These are phyloP conservation scores for Gobiocypris rarus DNA, from an alignment of 2,113 vertebrate genomes.

Conservation along the genomic window DNA sequence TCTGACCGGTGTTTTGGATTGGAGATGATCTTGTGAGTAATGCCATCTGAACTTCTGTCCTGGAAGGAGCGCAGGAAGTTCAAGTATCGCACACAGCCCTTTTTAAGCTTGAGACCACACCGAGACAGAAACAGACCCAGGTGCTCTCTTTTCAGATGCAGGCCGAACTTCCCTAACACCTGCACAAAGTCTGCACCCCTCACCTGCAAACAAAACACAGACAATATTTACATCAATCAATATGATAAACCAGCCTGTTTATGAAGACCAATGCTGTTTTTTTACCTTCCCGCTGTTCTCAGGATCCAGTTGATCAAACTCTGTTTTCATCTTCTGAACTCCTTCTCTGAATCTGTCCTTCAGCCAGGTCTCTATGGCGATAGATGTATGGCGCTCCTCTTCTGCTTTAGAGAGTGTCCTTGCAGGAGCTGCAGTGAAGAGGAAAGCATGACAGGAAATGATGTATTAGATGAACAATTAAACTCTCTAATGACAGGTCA, in stretches of 20 bases:
- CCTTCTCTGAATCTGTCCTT: conserved; percentile 67
- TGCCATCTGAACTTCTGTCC: conserved; percentile 52
- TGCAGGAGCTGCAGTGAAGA: conserved; percentile 24
- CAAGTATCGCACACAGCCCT: conserved; percentile 54
- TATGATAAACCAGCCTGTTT: not conserved
- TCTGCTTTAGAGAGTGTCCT: conserved; percentile 55
- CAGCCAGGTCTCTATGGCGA: conserved; percentile 63
- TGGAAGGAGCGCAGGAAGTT: conserved; percentile 61
- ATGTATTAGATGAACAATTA: not conserved
- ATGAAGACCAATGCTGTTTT: not conserved
- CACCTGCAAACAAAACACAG: conserved; percentile 43
- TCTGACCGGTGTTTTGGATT: conserved; percentile 62
- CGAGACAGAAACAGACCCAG: conserved; percentile 63
- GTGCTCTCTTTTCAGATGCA: conserved; percentile 59
- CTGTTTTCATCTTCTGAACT: conserved; percentile 62
- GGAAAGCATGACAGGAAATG: not conserved
- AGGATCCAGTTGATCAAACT: conserved; percentile 65
- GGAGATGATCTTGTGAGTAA: conserved; percentile 64
- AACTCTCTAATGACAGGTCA: not conserved
- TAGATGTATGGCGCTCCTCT: conserved; percentile 55
- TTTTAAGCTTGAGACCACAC: conserved; percentile 58
- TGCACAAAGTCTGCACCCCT: conserved; percentile 60
- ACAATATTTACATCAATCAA: not conserved
- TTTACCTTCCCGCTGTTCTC: conserved; percentile 60
- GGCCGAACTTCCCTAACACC: conserved; percentile 58